A percentile compares a stretch with the other conserved stretches of the same genome.
Conservation (phyloP, 2,113 vertebrate genomes). For the Labeo rohita region DNA sequence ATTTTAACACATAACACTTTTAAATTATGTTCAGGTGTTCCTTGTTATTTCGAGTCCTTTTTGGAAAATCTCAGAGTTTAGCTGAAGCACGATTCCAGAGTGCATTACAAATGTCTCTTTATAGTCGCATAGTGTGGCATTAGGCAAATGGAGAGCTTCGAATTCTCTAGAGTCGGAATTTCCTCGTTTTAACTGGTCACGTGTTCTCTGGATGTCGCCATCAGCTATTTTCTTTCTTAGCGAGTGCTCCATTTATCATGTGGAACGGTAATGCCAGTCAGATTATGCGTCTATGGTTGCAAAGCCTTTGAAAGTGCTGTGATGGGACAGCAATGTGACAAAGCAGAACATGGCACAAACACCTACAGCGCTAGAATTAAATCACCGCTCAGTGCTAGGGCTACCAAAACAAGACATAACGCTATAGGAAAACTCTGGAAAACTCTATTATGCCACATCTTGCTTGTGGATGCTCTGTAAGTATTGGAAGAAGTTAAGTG, state of each 20-base stretch:
- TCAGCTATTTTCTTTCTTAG: constrained; percentile 27
- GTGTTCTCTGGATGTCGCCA: constrained; percentile 7
- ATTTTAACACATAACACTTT: background rate
- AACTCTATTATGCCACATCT: background rate
- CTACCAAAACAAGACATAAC: background rate
- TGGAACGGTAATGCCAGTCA: constrained; percentile 30
- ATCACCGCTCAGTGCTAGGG: background rate
- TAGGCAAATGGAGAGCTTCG: background rate
- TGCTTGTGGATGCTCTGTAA: background rate
- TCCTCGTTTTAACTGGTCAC: constrained; percentile 11
- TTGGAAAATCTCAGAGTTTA: background rate
- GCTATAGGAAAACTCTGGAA: background rate
- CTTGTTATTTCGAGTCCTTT: background rate
- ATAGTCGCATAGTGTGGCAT: background rate
- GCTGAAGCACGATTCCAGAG: background rate
- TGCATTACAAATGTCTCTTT: background rate
- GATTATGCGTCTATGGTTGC: constrained; percentile 20
- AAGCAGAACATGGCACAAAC: constrained; percentile 21
- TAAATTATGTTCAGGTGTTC: background rate
- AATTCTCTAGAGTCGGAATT: background rate
- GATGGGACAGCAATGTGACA: constrained; percentile 22
- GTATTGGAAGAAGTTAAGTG: background rate
- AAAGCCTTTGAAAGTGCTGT: constrained; percentile 29
- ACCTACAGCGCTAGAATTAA: constrained; percentile 17
- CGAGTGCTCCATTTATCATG: constrained; percentile 29